Conservation (phyloP, 53 echinoderm and acorn worm species). For the Holothuria leucospilota region DNA sequence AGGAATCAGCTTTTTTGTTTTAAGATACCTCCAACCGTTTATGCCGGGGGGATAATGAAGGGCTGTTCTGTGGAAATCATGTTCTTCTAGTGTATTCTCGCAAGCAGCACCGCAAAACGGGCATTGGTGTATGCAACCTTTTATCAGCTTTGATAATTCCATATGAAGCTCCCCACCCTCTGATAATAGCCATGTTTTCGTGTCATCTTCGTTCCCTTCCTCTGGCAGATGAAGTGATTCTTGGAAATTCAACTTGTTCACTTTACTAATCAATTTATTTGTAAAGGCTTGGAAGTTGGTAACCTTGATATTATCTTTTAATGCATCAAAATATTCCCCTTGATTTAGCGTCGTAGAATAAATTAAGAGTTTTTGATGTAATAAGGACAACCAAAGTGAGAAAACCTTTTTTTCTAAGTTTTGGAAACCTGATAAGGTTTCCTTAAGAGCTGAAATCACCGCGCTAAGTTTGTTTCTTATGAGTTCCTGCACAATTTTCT, state of each 20-base stretch:
- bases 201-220: constrained; percentile 5
- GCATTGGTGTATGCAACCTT: constrained; percentile 18
- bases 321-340: too few relatives aligned
- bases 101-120: too few relatives aligned
- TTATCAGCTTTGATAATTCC: constrained; percentile 3
- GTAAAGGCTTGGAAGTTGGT: too few relatives aligned
- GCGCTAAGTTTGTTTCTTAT: too few relatives aligned
- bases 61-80: not conserved
- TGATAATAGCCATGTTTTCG: constrained; percentile 16
- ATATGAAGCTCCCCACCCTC: not conserved
- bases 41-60: constrained; percentile 6
- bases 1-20: not conserved
- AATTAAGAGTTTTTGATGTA: too few relatives aligned
- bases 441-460: too few relatives aligned
- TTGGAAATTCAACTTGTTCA: not conserved
- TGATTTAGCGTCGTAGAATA: too few relatives aligned
- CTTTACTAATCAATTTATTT: too few relatives aligned
- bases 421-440: too few relatives aligned
- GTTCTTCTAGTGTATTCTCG: not conserved
- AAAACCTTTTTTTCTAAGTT: too few relatives aligned
- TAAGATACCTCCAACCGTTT: not conserved
- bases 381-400: too few relatives aligned
- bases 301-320: too few relatives aligned
- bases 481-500: not conserved
- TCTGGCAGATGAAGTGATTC: not conserved